Base-by-base conservation (phyloP, 2,888 invertebrate genomes). In the Lasioglossum marginatum region DNA sequence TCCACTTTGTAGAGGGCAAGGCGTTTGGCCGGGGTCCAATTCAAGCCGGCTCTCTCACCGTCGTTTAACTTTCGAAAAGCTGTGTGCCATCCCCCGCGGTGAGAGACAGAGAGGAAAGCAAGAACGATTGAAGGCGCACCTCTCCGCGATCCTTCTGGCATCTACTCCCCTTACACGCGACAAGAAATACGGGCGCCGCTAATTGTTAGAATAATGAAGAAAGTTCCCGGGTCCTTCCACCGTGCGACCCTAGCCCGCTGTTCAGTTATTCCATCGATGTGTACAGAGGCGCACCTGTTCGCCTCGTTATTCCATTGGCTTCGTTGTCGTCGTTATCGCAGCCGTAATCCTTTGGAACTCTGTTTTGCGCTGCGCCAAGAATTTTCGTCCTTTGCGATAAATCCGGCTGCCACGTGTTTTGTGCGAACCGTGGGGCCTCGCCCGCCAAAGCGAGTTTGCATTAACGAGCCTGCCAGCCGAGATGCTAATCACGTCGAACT, bases 201-300 rank as follows among this genome's bases (percentile, higher is more conserved):
- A 92, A 92, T 92, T 92, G 89, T 90, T 86, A 87, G 88, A 90
- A 91, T 92, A 92, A 92, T 90, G 92, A 92, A 92, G 82, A 89
- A 91, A 92, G 87, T 92, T 92, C 81, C 80, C 34, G 14, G 52
- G 40, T 76, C 68, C 34, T 73, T 60, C 76, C 76, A 48, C 19
- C 16, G 60, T 40, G 82, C 77, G 57, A 70, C 16, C 75, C 71
- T 70, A 34, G 14, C 60, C 57, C 72, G 79, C 81, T 81, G 82
- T 82, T 83, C 82, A 81, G 86, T 85, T 78, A 75, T 81, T 77
- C 68, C 75, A 52, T 72, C 27, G 81, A 75, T 60, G 63, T 66
- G 45, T 68, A 8, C 31, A 60, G 70, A 45, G 63, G 85, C 79
- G 68, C 86, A 82, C 79, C 86, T 82, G 84, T 88, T 87, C 82